Evolutionary conservation across 2,113 vertebrate genomes (phyloP).

Genomic region (Gymnogyps californianus): DNA sequence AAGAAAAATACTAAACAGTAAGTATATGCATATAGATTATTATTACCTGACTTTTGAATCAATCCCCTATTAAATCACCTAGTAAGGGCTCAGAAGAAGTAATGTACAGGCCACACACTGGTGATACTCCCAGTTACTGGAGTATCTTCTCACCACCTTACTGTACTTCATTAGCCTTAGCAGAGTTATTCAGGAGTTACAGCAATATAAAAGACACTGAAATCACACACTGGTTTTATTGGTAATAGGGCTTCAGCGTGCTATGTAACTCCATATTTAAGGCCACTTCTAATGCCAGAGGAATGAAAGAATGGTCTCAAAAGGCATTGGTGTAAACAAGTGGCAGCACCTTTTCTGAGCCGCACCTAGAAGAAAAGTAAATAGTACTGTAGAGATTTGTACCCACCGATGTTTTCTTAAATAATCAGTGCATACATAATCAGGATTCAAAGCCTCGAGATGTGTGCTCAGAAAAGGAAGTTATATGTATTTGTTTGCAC

Average conservation of each 20-base stretch:
- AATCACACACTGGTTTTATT: neutral
- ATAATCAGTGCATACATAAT: neutral
- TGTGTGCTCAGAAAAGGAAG: neutral
- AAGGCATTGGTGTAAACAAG: neutral
- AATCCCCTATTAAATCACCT: neutral
- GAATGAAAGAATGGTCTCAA: neutral
- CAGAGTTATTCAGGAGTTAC: neutral
- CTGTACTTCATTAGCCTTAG: neutral
- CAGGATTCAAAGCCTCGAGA: neutral
- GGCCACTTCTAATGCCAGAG: neutral
- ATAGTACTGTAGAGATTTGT: neutral
- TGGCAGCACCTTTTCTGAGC: neutral
- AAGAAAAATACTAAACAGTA: neutral
- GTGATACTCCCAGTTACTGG: neutral
- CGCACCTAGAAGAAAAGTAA: neutral
- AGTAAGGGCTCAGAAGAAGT: neutral
- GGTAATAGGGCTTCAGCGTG: neutral
- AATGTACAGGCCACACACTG: neutral
- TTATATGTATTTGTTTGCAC: neutral
- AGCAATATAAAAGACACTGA: neutral
- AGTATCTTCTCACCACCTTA: neutral
- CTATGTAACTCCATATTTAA: neutral
- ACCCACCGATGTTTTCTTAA: neutral
- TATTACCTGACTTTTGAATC: neutral
- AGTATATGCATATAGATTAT: neutral